phyloP scores from a whole-genome alignment of 2,888 invertebrate genomes.

The Steinernema hermaphroditum region DNA sequence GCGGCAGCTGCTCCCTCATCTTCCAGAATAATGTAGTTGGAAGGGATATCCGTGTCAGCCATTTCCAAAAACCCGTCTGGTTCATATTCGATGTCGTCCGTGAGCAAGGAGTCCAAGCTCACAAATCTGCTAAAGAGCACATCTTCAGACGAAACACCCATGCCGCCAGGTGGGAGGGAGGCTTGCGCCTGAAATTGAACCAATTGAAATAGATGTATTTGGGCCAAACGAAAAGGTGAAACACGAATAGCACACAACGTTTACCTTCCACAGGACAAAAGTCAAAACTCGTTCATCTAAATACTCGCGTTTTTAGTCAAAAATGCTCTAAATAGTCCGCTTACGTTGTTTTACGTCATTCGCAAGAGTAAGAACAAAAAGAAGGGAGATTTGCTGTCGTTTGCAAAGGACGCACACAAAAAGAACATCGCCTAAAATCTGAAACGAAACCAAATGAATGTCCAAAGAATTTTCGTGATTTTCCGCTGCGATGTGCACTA shows the following conservation, averaged over 20 bases:
- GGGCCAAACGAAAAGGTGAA: background rate
- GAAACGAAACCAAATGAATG: too few species aligned
- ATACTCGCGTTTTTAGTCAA: background rate
- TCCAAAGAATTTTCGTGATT: too few species aligned
- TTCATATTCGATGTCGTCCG: constrained; percentile 22
- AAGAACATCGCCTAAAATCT: too few species aligned
- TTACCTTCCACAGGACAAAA: background rate
- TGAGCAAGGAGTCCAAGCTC: constrained; percentile 9
- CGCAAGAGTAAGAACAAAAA: background rate
- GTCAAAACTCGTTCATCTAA: background rate
- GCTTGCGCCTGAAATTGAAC: background rate
- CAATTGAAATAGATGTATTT: background rate
- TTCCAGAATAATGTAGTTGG: constrained; percentile 12
- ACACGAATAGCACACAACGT: background rate
- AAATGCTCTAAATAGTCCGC: background rate
- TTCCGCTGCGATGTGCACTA: too few species aligned
- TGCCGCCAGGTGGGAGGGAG: background rate
- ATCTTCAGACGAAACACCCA: constrained; percentile 27
- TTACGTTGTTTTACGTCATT: background rate
- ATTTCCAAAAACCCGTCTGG: constrained; percentile 5
- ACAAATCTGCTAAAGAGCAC: constrained; percentile 18
- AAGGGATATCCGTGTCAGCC: background rate
- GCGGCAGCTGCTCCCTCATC: background rate
- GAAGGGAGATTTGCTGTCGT: background rate
- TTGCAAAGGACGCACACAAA: too few species aligned